These are phyloP conservation scores for Periophthalmus modestus DNA, from an alignment of 2,113 vertebrate species.

Conservation along the genomic window DNA sequence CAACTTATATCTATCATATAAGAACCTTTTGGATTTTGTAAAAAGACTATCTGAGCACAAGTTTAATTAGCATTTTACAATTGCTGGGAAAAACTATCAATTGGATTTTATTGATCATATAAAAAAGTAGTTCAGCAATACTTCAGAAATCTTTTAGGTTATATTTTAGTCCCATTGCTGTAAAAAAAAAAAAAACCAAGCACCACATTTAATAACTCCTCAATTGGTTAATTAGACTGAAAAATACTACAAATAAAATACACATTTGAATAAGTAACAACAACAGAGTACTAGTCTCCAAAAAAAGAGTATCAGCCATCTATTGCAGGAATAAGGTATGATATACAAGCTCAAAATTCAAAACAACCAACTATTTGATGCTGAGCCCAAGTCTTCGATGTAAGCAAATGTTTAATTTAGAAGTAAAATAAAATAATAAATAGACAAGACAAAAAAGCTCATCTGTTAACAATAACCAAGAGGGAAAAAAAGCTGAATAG, in stretches of 20 bases:
- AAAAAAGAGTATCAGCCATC: background rate
- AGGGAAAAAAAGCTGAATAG: slow-evolving; percentile 20
- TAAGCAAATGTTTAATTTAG: slow-evolving; percentile 22
- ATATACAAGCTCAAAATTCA: background rate
- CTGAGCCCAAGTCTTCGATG: slow-evolving; percentile 16
- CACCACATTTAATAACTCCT: background rate
- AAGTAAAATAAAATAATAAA: slow-evolving; percentile 39
- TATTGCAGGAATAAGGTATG: background rate
- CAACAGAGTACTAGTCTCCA: background rate
- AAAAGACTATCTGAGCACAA: background rate
- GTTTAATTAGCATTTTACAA: background rate
- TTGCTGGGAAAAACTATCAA: background rate
- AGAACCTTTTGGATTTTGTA: background rate
- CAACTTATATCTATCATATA: background rate
- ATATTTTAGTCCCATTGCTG: background rate
- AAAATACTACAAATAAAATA: background rate
- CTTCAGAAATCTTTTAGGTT: background rate
- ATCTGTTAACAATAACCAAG: slow-evolving; percentile 23
- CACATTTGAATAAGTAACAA: background rate
- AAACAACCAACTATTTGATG: background rate
- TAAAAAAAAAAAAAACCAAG: background rate
- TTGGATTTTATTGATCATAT: background rate
- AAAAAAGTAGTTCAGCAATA: background rate
- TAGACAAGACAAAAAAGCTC: slow-evolving; percentile 36
- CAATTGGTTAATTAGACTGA: background rate